Percentiles rank a stretch among this genome's conserved stretches.
phyloP scores from a whole-genome alignment of 2,797 vertebrate species.

The Acanthis flammea region DNA sequence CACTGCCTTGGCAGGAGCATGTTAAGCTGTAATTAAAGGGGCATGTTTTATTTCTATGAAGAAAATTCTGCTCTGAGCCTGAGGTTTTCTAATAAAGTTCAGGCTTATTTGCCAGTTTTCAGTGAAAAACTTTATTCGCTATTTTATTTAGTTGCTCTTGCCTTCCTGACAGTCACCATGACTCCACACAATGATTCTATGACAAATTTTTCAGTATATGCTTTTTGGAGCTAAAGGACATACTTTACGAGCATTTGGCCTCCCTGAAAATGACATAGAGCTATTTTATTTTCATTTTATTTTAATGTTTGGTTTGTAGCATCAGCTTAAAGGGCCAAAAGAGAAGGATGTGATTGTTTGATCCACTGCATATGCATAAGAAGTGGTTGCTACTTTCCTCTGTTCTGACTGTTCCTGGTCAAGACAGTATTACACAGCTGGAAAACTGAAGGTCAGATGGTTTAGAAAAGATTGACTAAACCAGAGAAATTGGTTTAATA shows the following conservation, averaged over 20 bases:
- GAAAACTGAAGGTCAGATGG: background rate
- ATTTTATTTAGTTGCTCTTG: background rate
- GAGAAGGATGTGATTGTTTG: background rate
- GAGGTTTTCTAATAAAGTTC: background rate
- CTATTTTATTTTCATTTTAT: background rate
- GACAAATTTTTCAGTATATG: background rate
- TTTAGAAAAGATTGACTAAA: slow-evolving; percentile 10
- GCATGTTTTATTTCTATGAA: background rate
- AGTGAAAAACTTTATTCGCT: background rate
- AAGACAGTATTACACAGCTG: background rate
- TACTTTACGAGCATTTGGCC: background rate
- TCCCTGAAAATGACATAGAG: background rate
- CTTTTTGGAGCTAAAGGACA: background rate
- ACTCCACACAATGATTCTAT: background rate
- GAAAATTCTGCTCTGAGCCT: background rate
- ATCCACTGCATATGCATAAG: background rate
- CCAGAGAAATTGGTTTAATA: slow-evolving; percentile 33
- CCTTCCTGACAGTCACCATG: background rate
- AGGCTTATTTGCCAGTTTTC: background rate
- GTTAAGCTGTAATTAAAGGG: background rate
- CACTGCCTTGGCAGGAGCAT: background rate
- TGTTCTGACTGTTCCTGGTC: background rate
- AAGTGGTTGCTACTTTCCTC: background rate
- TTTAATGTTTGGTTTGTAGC: background rate
- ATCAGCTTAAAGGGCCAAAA: background rate